Evolutionary conservation across 2,888 invertebrate species (phyloP).

Genomic region (Hydraecia micacea): DNA sequence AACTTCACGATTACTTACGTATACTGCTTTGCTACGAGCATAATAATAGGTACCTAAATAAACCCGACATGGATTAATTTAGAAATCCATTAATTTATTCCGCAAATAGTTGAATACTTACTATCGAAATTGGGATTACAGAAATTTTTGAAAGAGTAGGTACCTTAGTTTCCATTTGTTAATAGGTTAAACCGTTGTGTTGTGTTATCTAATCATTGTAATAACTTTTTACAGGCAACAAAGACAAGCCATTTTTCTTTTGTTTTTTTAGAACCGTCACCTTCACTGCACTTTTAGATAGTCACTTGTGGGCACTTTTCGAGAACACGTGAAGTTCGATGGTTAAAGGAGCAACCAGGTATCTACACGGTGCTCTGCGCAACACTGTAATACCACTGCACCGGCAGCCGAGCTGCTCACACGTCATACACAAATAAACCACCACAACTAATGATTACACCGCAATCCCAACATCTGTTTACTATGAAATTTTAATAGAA

Average conservation of each 20-base stretch:
- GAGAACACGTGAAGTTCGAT: constrained; percentile 26
- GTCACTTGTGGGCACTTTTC: constrained; percentile 37
- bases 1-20: constrained; percentile 8
- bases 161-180: constrained; percentile 6
- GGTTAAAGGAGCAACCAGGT: constrained; percentile 48
- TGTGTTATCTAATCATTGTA: constrained; percentile 40
- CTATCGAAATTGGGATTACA: background rate
- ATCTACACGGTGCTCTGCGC: constrained; percentile 39
- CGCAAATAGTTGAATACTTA: constrained; percentile 16
- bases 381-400: constrained; percentile 61
- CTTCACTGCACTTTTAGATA: constrained; percentile 48
- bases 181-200: constrained; percentile 7
- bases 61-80: constrained; percentile 12
- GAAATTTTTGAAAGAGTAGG: background rate
- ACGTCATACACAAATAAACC: constrained; percentile 77
- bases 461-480: constrained; percentile 72
- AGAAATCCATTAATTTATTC: constrained; percentile 23
- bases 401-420: constrained; percentile 57
- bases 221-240: constrained; percentile 24
- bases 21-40: background rate
- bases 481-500: constrained; percentile 67
- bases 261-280: constrained; percentile 27
- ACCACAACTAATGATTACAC: constrained; percentile 74
- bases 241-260: background rate
- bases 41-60: constrained; percentile 10